Percentiles rank a stretch among this genome's conserved stretches.
phyloP scores from a whole-genome alignment of 2,113 vertebrate genomes.

The Scomber japonicus region DNA sequence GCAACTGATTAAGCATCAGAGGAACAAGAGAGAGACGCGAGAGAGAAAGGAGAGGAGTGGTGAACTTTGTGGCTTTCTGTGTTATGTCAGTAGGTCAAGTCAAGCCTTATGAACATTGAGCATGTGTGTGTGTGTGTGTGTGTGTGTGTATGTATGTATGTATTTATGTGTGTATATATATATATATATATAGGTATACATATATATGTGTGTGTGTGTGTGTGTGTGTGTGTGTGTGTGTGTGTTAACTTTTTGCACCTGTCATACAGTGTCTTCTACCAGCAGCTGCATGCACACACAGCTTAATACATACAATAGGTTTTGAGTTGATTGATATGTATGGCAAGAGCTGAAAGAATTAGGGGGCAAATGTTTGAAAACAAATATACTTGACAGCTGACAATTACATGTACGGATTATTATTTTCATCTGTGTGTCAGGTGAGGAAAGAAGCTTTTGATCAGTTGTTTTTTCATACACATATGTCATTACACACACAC shows the following conservation, averaged over 20 bases:
- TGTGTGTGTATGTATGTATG: neutral
- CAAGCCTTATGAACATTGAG: conserved; percentile 35
- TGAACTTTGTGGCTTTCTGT: conserved; percentile 40
- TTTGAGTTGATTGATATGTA: neutral
- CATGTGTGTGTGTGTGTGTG: neutral
- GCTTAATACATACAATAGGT: neutral
- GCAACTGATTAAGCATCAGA: conserved; percentile 40
- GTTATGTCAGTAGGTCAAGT: conserved; percentile 66
- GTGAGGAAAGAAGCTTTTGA: conserved; percentile 37
- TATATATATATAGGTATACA: too few relatives aligned
- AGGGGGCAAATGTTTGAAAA: neutral
- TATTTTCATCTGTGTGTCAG: conserved; percentile 21
- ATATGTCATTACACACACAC: conserved; percentile 5
- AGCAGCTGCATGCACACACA: neutral
- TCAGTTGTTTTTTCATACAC: conserved; percentile 21
- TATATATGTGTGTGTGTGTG: neutral
- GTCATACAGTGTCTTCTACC: neutral
- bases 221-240: neutral
- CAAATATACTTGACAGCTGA: conserved; percentile 6
- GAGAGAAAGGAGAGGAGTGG: conserved; percentile 20
- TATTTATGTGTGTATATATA: neutral
- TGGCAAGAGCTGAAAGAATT: conserved; percentile 13
- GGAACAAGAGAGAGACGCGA: neutral
- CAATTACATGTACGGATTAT: neutral
- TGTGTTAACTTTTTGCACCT: conserved; percentile 27